These are phyloP conservation scores for Drosophila equinoxialis DNA, from an alignment of 1,140 invertebrate species.

Conservation along the genomic window DNA sequence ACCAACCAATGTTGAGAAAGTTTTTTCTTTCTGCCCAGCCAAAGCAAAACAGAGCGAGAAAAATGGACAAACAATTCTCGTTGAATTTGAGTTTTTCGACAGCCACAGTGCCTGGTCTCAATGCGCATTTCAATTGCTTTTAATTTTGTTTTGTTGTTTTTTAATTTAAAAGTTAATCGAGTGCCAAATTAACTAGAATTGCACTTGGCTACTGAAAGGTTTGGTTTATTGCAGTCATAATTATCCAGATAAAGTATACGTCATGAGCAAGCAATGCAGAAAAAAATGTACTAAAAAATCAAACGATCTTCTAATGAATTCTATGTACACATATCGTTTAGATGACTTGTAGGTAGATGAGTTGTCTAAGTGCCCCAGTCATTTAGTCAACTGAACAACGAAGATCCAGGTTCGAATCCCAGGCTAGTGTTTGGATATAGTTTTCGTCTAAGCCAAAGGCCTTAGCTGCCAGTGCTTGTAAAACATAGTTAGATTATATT, in stretches of 20 bases:
- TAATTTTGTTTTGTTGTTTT: slow-evolving; percentile 22
- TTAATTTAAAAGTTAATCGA: slow-evolving; percentile 68
- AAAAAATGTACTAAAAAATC: slow-evolving; percentile 7
- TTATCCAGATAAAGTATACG: slow-evolving; percentile 24
- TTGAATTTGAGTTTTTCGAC: slow-evolving; percentile 58
- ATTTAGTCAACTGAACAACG: no score
- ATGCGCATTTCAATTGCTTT: slow-evolving; percentile 73
- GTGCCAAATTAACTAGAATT: slow-evolving; percentile 76
- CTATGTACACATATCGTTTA: no score
- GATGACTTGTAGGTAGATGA: no score
- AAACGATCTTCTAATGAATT: no score
- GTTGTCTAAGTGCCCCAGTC: no score
- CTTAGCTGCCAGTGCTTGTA: no score
- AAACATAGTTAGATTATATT: no score
- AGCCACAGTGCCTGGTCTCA: slow-evolving; percentile 64
- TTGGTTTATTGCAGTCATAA: not conserved
- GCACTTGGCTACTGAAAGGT: slow-evolving; percentile 44
- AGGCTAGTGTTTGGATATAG: no score
- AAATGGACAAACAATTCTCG: slow-evolving; percentile 26
- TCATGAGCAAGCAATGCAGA: slow-evolving; percentile 22
- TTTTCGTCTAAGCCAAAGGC: no score
- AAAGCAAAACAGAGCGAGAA: slow-evolving; percentile 37
- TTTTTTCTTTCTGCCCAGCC: slow-evolving; percentile 62
- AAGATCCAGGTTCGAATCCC: no score
- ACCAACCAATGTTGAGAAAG: slow-evolving; percentile 64